Conservation (phyloP, 2,888 invertebrate species). For the Harpalus rufipes region DNA sequence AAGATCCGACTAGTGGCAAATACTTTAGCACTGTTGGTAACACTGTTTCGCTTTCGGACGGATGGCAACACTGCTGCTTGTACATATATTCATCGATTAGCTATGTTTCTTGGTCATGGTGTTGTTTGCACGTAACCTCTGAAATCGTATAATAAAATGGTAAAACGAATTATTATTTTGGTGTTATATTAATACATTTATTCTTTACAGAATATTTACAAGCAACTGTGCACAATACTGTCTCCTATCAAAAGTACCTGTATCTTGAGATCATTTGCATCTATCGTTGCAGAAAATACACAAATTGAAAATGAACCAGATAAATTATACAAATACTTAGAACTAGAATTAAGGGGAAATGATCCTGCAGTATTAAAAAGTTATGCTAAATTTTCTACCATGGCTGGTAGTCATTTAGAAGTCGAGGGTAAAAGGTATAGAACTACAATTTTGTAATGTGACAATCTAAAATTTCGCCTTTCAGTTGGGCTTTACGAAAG, state of each 20-base stretch:
- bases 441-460: too few relatives aligned
- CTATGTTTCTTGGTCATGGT: background rate
- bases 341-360: conserved; percentile 92
- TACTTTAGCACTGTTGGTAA: too few relatives aligned
- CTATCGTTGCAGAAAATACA: conserved; percentile 52
- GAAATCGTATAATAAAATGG: conserved; percentile 19
- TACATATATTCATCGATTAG: too few relatives aligned
- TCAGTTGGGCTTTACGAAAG: conserved; percentile 86
- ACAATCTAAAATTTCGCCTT: too few relatives aligned
- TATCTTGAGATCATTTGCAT: conserved; percentile 56
- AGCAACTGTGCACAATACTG: conserved; percentile 11
- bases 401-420: conserved; percentile 89
- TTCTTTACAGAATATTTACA: conserved; percentile 47
- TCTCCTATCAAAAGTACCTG: background rate
- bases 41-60: too few relatives aligned
- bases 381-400: conserved; percentile 90
- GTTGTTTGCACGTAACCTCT: conserved; percentile 9
- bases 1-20: too few relatives aligned
- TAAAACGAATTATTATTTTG: conserved; percentile 1
- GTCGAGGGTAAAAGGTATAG: conserved; percentile 85
- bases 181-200: background rate
- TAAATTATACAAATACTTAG: conserved; percentile 89
- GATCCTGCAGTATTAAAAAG: conserved; percentile 93
- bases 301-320: conserved; percentile 79
- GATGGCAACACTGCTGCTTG: too few relatives aligned